Evolutionary conservation across 2,113 vertebrate species (phyloP).

Genomic region (Rhizomys pruinosus): DNA sequence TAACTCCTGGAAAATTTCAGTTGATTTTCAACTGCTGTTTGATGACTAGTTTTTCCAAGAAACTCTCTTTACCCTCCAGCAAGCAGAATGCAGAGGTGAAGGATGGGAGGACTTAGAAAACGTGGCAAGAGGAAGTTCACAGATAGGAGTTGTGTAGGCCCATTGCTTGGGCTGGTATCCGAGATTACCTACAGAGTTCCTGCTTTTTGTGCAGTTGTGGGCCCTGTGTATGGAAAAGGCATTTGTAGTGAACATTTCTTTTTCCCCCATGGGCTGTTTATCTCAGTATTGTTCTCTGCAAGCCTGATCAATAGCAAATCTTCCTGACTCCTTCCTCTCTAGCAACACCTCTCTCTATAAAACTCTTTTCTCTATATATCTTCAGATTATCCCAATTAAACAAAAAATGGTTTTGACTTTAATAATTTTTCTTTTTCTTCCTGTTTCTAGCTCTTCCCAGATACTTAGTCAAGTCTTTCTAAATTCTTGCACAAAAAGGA

Average conservation of each 20-base stretch:
- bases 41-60: slow-evolving; percentile 53
- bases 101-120: neutral
- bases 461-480: neutral
- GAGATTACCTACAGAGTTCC: neutral
- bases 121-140: neutral
- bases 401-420: neutral
- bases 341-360: neutral
- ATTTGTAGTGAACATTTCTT: neutral
- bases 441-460: neutral
- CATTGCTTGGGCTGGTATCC: neutral
- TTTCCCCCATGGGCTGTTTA: neutral
- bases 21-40: slow-evolving; percentile 34
- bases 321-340: neutral
- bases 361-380: neutral
- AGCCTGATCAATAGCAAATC: neutral
- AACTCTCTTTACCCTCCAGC: slow-evolving; percentile 58
- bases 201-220: neutral
- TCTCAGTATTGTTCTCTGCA: neutral
- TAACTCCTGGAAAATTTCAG: slow-evolving; percentile 24
- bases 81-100: slow-evolving; percentile 32
- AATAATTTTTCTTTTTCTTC: neutral
- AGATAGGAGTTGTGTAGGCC: neutral
- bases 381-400: slow-evolving; percentile 12
- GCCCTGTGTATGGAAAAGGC: neutral
- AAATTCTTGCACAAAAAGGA: slow-evolving; percentile 3